A percentile compares a stretch with the other conserved stretches of the same genome.
These are phyloP conservation scores for Diachasmimorpha longicaudata DNA, from an alignment of 1,140 invertebrate species.

Conservation along the genomic window DNA sequence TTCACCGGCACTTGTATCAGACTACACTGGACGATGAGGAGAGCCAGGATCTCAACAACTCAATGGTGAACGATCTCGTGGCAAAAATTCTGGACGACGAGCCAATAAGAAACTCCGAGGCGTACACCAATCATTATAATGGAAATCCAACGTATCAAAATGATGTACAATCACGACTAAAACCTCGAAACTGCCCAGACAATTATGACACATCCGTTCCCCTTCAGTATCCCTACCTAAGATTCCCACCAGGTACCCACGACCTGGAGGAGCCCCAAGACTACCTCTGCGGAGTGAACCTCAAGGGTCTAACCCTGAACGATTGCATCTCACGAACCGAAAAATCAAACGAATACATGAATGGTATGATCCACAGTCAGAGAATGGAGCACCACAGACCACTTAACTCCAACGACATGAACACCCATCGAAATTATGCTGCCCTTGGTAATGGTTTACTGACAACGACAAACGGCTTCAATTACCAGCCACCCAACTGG, in stretches of 20 bases:
- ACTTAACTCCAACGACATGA: slow-evolving; percentile 2
- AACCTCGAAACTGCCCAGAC: slow-evolving; percentile 3
- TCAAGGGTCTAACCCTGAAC: slow-evolving; percentile 14
- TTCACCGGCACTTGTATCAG: slow-evolving; percentile 26
- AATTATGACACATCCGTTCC: background rate
- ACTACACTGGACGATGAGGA: slow-evolving; percentile 64
- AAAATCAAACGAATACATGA: background rate
- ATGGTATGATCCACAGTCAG: background rate
- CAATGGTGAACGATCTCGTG: slow-evolving; percentile 71
- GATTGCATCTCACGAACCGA: background rate
- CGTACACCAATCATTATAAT: slow-evolving; percentile 51
- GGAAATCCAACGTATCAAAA: slow-evolving; percentile 38
- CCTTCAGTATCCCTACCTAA: background rate
- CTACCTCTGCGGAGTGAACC: background rate
- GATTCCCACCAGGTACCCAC: background rate
- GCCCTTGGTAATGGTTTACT: background rate
- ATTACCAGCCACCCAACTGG: background rate
- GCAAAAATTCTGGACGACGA: slow-evolving; percentile 70
- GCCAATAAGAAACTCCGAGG: slow-evolving; percentile 57
- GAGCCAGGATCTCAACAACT: slow-evolving; percentile 63
- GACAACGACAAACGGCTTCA: slow-evolving; percentile 5
- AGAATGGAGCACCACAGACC: slow-evolving; percentile 1
- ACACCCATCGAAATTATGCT: background rate
- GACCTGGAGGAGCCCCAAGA: slow-evolving; percentile 11
- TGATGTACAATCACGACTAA: slow-evolving; percentile 7